phyloP scores from a whole-genome alignment of 2,888 invertebrate genomes.

The Rhamphomyia laevipes region DNA sequence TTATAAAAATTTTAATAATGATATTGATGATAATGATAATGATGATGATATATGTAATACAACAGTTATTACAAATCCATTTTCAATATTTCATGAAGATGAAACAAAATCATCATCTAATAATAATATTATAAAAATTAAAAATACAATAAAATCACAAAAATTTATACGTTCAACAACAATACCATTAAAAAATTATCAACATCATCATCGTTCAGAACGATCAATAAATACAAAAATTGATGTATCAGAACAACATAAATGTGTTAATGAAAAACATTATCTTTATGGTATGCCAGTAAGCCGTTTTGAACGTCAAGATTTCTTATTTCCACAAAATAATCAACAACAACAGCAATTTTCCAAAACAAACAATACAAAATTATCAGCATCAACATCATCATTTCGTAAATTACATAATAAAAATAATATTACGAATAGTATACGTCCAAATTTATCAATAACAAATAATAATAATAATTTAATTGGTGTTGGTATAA shows the following conservation, averaged over 20 bases:
- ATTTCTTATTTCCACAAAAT: conserved; percentile 18
- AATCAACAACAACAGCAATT: too few relatives aligned
- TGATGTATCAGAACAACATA: conserved; percentile 15
- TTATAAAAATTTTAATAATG: background rate
- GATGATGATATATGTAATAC: conserved; percentile 20
- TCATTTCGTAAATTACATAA: conserved; percentile 1
- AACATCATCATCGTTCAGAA: conserved; percentile 19
- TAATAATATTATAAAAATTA: background rate
- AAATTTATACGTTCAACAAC: conserved; percentile 6
- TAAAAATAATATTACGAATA: too few relatives aligned
- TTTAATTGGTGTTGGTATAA: conserved; percentile 2
- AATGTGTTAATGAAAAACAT: conserved; percentile 15
- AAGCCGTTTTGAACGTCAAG: conserved; percentile 31
- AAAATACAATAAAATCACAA: too few relatives aligned
- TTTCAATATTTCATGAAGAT: conserved; percentile 33
- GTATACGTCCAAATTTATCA: too few relatives aligned
- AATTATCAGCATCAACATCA: conserved; percentile 1
- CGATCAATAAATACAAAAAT: conserved; percentile 24
- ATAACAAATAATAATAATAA: background rate
- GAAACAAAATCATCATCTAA: conserved; percentile 1
- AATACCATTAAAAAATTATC: conserved; percentile 9
- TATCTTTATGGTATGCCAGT: conserved; percentile 29
- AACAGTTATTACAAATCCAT: conserved; percentile 36
- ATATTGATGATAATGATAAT: conserved; percentile 9
- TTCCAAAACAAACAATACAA: background rate